These are phyloP conservation scores for Megastigmus dorsalis DNA, from an alignment of 2,888 invertebrate genomes.

Conservation along the genomic window DNA sequence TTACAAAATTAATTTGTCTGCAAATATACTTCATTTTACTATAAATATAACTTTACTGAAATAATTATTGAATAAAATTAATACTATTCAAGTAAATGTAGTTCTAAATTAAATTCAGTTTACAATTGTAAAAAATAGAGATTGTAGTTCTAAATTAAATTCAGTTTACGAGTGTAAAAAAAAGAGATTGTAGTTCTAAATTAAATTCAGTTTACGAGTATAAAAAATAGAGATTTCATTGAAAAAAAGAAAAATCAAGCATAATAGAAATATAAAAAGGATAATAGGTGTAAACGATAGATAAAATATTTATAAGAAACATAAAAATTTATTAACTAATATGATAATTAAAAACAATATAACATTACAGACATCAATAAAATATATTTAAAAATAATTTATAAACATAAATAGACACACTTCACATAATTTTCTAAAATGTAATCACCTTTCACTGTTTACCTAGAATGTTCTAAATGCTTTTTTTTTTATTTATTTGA, in stretches of 20 bases:
- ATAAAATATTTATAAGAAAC: constrained; percentile 17
- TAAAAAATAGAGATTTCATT: no score
- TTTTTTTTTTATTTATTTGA: not conserved
- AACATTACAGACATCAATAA: constrained; percentile 23
- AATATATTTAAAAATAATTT: constrained; percentile 8
- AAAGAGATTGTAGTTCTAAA: no score
- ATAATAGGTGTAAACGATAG: constrained; percentile 6
- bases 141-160: no score
- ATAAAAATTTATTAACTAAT: constrained; percentile 27
- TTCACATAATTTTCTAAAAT: constrained; percentile 26
- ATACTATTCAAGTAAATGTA: no score
- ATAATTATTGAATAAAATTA: no score
- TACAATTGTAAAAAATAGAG: no score
- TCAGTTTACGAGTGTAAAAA: no score
- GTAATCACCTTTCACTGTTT: constrained; percentile 37
- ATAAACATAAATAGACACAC: constrained; percentile 24
- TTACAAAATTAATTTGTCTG: no score
- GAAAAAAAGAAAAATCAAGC: not conserved
- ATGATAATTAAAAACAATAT: constrained; percentile 22
- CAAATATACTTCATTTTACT: no score
- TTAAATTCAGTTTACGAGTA: no score
- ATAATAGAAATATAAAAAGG: not conserved
- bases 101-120: no score
- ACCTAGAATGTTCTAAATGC: not conserved
- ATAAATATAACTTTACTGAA: no score